phyloP scores from a whole-genome alignment of 2,888 invertebrate species.

The Cordilura impudica region DNA sequence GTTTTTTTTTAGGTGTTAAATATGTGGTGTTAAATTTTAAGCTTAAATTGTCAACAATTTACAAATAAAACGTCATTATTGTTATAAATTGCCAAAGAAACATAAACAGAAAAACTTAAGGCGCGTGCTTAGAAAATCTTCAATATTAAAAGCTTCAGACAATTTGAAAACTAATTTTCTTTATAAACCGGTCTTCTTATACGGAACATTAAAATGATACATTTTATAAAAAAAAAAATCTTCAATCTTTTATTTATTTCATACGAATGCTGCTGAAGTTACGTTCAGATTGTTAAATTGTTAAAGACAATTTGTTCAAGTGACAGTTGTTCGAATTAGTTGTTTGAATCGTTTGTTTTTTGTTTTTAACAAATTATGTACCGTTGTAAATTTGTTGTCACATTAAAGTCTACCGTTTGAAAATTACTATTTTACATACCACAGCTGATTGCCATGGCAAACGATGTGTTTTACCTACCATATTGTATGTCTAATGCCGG shows the following conservation, averaged over 20 bases:
- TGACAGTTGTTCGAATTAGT: slow-evolving; percentile 42
- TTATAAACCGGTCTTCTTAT: not conserved
- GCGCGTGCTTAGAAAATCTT: slow-evolving; percentile 16
- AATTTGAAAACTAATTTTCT: not conserved
- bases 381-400: slow-evolving; percentile 43
- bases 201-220: not conserved
- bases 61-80: slow-evolving; percentile 19
- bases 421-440: not conserved
- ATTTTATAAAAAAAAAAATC: not conserved
- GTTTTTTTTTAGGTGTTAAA: not conserved
- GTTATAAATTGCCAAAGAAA: slow-evolving; percentile 6
- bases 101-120: not conserved
- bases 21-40: slow-evolving; percentile 19
- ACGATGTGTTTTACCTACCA: not conserved
- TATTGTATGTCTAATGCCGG: too few relatives aligned
- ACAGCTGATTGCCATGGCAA: too few relatives aligned
- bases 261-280: not conserved
- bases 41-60: slow-evolving; percentile 37
- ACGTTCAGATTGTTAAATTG: slow-evolving; percentile 21
- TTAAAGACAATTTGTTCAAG: slow-evolving; percentile 41
- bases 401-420: not conserved
- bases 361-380: slow-evolving; percentile 52
- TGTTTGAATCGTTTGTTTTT: not conserved
- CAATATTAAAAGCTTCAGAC: not conserved
- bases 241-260: slow-evolving; percentile 37